Conservation (phyloP, 2,797 vertebrate species). For the Pangasius mekongensis region DNA sequence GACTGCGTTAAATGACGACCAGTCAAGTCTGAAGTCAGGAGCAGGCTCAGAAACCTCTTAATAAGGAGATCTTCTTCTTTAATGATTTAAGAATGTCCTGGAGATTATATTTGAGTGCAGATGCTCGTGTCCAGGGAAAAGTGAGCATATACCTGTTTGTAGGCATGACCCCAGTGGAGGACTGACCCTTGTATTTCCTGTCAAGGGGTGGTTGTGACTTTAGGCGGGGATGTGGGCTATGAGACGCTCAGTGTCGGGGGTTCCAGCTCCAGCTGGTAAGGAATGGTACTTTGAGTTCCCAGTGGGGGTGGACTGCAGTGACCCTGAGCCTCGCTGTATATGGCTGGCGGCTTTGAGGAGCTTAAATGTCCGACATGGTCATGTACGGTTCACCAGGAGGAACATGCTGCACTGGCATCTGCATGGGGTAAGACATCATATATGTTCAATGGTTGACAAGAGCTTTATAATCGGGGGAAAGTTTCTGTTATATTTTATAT, state of each 20-base stretch:
- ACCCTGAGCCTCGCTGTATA: constrained; percentile 88
- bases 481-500: background rate
- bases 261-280: constrained; percentile 71
- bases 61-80: background rate
- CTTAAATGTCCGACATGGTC: constrained; percentile 44
- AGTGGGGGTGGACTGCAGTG: constrained; percentile 91
- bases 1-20: background rate
- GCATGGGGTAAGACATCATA: constrained; percentile 68
- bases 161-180: constrained; percentile 60
- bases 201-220: constrained; percentile 7
- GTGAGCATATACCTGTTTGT: constrained; percentile 17
- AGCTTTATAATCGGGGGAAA: background rate
- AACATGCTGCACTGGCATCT: constrained; percentile 59
- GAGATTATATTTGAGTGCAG: constrained; percentile 5
- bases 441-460: background rate
- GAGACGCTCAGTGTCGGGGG: constrained; percentile 37
- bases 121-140: constrained; percentile 6
- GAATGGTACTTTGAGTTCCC: constrained; percentile 84
- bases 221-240: constrained; percentile 41
- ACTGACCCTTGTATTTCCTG: constrained; percentile 14
- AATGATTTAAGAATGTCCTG: background rate
- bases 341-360: constrained; percentile 84
- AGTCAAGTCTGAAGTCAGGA: background rate
- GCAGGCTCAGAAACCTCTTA: background rate
- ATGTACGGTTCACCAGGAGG: constrained; percentile 59